Percentiles rank a stretch among this genome's conserved stretches.
phyloP scores from a whole-genome alignment of 2,797 vertebrate genomes.

The Dendrocincla tyrannina region DNA sequence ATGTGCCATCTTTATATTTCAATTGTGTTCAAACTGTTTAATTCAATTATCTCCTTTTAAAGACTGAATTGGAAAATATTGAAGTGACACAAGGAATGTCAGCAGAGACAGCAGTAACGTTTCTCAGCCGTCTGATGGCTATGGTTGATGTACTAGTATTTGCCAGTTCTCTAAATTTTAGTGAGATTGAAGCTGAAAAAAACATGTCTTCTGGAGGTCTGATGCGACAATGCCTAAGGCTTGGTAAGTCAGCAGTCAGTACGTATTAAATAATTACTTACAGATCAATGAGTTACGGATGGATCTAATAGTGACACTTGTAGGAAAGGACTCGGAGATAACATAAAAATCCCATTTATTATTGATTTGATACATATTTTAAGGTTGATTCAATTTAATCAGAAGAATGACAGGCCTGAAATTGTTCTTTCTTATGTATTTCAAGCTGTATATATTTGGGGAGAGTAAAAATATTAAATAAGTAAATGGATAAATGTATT shows the following conservation, averaged over 20 bases:
- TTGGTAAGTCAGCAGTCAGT: constrained; percentile 78
- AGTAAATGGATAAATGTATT: background rate
- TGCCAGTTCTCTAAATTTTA: constrained; percentile 98
- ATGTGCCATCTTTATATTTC: constrained; percentile 2
- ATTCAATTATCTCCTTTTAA: constrained; percentile 70
- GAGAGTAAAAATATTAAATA: background rate
- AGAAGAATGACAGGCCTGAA: background rate
- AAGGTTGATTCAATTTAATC: background rate
- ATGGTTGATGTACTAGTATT: constrained; percentile 98
- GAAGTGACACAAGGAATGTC: constrained; percentile 99
- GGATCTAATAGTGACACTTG: background rate
- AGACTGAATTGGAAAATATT: constrained; percentile 94
- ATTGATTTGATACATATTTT: background rate
- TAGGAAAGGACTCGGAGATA: background rate
- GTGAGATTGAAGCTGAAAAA: constrained; percentile 98
- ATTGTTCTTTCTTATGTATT: background rate
- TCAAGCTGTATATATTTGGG: background rate
- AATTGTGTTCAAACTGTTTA: constrained; percentile 55
- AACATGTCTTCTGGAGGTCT: constrained; percentile 98
- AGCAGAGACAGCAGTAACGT: constrained; percentile 93
- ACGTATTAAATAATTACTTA: constrained; percentile 37
- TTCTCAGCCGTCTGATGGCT: constrained; percentile 95
- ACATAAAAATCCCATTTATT: background rate
- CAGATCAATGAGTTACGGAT: background rate
- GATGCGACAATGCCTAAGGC: constrained; percentile 95